Percentiles rank a stretch among this genome's conserved stretches.
phyloP scores from a whole-genome alignment of 2,888 invertebrate species.

The Litoditis marina region DNA sequence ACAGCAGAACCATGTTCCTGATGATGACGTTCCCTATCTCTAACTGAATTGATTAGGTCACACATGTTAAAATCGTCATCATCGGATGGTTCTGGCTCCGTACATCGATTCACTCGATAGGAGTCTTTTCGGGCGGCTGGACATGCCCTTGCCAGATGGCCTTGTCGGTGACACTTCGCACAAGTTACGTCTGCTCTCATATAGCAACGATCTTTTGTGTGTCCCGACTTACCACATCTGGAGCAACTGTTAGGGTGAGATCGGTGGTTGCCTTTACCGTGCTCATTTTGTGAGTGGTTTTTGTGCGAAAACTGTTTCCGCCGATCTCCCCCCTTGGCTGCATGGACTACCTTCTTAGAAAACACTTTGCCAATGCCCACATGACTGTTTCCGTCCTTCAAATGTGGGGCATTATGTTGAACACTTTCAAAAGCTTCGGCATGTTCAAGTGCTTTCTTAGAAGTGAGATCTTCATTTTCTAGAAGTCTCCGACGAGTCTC shows the following conservation, averaged over 20 bases:
- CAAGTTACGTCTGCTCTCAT: background rate
- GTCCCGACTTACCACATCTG: background rate
- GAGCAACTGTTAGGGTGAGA: slow-evolving; percentile 1
- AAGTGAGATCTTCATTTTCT: background rate
- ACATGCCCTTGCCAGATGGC: background rate
- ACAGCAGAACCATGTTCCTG: background rate
- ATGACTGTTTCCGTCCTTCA: background rate
- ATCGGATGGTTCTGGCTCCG: background rate
- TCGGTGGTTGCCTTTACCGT: background rate
- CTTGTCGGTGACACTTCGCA: background rate
- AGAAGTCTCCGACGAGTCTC: background rate
- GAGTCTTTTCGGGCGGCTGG: background rate
- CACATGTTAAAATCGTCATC: background rate
- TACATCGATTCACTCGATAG: background rate
- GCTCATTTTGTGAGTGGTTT: too few relatives aligned
- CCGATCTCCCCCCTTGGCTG: background rate
- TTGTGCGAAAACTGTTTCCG: background rate
- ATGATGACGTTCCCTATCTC: background rate
- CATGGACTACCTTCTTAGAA: background rate
- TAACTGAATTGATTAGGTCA: background rate
- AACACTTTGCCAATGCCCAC: slow-evolving; percentile 1
- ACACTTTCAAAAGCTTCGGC: slow-evolving; percentile 3
- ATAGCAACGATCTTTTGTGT: background rate
- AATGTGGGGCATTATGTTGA: background rate
- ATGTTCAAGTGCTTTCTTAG: slow-evolving; percentile 1